These are phyloP conservation scores for Ophion slaviceki DNA, from an alignment of 2,888 invertebrate species.

Conservation along the genomic window DNA sequence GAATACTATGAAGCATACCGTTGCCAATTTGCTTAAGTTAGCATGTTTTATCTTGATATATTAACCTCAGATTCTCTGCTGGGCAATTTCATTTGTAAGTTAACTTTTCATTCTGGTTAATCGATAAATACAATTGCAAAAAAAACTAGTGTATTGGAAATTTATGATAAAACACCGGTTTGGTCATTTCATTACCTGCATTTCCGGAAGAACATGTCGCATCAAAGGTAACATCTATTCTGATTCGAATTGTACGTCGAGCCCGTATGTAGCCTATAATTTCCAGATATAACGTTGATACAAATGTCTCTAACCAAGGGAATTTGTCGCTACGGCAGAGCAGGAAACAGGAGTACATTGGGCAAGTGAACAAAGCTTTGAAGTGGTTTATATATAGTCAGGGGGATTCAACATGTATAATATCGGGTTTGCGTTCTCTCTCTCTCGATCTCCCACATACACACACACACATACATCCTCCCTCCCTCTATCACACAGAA, in stretches of 20 bases:
- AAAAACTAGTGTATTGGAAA: not conserved
- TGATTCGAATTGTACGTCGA: not conserved
- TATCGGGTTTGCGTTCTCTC: not conserved
- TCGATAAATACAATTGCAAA: not conserved
- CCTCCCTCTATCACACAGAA: not conserved
- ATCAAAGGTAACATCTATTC: not conserved
- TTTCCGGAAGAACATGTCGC: not conserved
- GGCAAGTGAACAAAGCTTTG: constrained; percentile 43
- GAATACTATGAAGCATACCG: not conserved
- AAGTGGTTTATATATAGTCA: constrained; percentile 44
- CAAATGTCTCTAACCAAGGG: constrained; percentile 34
- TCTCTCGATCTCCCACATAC: not conserved
- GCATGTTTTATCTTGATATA: not conserved
- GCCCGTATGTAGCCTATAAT: constrained; percentile 32
- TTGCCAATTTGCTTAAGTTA: not conserved
- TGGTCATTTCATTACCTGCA: not conserved
- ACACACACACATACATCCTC: not conserved
- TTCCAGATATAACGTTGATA: constrained; percentile 30
- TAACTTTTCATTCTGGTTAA: not conserved
- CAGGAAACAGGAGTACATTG: constrained; percentile 54
- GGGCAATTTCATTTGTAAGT: not conserved
- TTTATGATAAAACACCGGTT: not conserved
- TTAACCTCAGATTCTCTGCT: not conserved
- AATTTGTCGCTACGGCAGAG: constrained; percentile 42
- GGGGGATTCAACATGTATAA: constrained; percentile 48